Conservation (phyloP, 2,797 vertebrate genomes). For the Eupleurogrammus muticus region DNA sequence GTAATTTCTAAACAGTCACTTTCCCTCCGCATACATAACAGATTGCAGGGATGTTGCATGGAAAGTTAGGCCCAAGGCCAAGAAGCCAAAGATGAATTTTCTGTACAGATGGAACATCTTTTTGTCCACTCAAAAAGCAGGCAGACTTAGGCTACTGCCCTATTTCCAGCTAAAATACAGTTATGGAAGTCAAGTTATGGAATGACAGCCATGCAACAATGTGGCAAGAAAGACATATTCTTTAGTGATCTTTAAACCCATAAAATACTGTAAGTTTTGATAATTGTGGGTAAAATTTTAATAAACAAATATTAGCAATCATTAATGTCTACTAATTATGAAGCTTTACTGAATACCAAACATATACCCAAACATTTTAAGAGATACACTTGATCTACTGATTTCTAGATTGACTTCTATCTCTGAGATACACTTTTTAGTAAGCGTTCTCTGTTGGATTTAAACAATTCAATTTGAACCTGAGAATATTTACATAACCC, state of each 20-base stretch:
- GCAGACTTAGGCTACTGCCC: constrained; percentile 16
- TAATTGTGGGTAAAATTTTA: too few species aligned
- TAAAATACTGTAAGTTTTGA: constrained; percentile 16
- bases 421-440: too few species aligned
- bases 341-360: too few species aligned
- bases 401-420: too few species aligned
- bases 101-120: constrained; percentile 12
- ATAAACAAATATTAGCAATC: too few species aligned
- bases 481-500: too few species aligned
- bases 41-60: constrained; percentile 1
- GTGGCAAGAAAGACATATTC: not conserved
- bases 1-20: not conserved
- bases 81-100: constrained; percentile 20
- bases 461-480: too few species aligned
- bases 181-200: not conserved
- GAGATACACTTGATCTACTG: too few species aligned
- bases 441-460: too few species aligned
- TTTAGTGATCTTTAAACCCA: not conserved
- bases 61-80: constrained; percentile 22
- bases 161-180: constrained; percentile 13
- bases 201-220: not conserved
- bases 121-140: constrained; percentile 23
- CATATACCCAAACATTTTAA: too few species aligned
- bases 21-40: constrained; percentile 4
- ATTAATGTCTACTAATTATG: too few species aligned